phyloP scores from a whole-genome alignment of 2,797 vertebrate genomes.

The Phrynocephalus guinanensis region DNA sequence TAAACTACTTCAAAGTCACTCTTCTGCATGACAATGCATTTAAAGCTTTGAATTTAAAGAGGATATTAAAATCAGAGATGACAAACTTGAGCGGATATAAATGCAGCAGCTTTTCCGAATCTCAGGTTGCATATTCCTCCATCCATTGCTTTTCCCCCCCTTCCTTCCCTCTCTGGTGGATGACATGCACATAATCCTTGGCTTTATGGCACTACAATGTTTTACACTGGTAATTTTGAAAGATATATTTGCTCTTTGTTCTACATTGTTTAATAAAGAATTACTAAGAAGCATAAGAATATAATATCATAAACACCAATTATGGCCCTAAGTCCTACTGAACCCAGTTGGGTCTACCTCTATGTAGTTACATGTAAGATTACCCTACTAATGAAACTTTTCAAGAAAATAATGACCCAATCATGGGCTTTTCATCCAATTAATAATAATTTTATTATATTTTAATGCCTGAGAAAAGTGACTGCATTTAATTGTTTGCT shows the following conservation, averaged over 20 bases:
- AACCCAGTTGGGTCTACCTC: neutral
- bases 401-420: constrained; percentile 77
- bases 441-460: constrained; percentile 60
- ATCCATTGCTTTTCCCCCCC: constrained; percentile 34
- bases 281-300: constrained; percentile 63
- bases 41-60: constrained; percentile 48
- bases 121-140: constrained; percentile 47
- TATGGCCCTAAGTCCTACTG: neutral
- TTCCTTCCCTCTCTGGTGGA: constrained; percentile 63
- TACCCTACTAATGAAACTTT: constrained; percentile 75
- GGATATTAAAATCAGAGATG: constrained; percentile 60
- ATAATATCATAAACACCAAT: neutral
- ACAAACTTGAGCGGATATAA: constrained; percentile 48
- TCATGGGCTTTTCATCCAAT: constrained; percentile 63
- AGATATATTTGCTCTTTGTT: constrained; percentile 57
- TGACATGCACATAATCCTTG: constrained; percentile 64
- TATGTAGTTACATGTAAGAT: neutral
- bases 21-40: constrained; percentile 3
- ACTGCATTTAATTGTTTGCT: constrained; percentile 35
- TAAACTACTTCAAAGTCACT: constrained; percentile 39
- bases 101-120: constrained; percentile 54
- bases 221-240: constrained; percentile 35
- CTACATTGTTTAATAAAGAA: constrained; percentile 69
- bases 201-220: neutral
- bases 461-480: constrained; percentile 63